A percentile compares a stretch with the other conserved stretches of the same genome.
phyloP scores from a whole-genome alignment of 1,140 invertebrate genomes.

The Solen grandis region DNA sequence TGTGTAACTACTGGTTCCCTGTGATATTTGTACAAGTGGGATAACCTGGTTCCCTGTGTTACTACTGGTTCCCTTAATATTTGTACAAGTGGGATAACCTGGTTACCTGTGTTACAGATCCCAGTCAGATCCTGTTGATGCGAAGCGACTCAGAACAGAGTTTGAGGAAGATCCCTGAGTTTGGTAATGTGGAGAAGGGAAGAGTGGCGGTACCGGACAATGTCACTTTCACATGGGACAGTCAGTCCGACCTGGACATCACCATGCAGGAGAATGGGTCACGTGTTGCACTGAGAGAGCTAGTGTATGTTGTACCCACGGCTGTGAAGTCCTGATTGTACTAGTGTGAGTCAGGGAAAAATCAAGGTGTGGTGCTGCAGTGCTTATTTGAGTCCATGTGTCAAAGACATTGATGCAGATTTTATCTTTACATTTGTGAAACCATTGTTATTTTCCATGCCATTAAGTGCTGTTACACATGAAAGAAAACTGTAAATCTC shows the following conservation, averaged over 20 bases:
- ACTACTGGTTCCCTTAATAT: not conserved
- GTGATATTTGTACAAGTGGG: not conserved
- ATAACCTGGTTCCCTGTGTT: not conserved
- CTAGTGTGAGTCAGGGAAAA: too few species aligned
- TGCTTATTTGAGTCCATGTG: too few species aligned
- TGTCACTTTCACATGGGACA: slow-evolving; percentile 81
- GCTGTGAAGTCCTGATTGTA: too few species aligned
- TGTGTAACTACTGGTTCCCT: not conserved
- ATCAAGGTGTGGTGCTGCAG: too few species aligned
- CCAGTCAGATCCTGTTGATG: slow-evolving; percentile 8
- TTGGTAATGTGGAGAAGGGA: slow-evolving; percentile 84
- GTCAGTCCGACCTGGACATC: slow-evolving; percentile 40
- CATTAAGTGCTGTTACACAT: too few species aligned
- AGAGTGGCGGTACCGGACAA: slow-evolving; percentile 83
- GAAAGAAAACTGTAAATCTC: too few species aligned
- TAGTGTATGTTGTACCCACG: slow-evolving; percentile 22
- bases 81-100: not conserved
- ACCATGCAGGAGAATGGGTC: slow-evolving; percentile 33
- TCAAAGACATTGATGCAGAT: too few species aligned
- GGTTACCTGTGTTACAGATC: not conserved
- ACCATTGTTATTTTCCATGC: too few species aligned
- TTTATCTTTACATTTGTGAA: too few species aligned
- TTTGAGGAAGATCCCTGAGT: slow-evolving; percentile 87
- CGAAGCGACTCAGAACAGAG: slow-evolving; percentile 82
- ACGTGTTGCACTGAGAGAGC: slow-evolving; percentile 13